Base-by-base conservation (phyloP, 2,888 invertebrate species). In the Pristionchus maxplancki region DNA sequence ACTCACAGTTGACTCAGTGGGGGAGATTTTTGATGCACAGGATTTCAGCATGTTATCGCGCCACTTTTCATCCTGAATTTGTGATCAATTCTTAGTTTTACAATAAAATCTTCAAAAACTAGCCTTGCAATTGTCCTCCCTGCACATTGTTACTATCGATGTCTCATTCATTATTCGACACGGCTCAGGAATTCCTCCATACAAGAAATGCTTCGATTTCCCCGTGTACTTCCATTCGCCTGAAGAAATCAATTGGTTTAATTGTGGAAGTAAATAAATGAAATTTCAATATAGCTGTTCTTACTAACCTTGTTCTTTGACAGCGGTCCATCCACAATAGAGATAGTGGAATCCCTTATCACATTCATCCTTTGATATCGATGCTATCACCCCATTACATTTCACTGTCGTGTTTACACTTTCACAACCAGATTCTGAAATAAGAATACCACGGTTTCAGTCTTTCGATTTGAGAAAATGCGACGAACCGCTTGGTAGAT, bases 271-370 rank as follows among this genome's bases (percentile, higher is more conserved):
- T 9, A 34, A 34, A 28, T 20, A 24, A 31, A 67, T 67, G 67
- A 28, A 40, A n/a, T n/a, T n/a, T n/a, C n/a, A n/a, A n/a, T n/a
- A n/a, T n/a, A n/a, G n/a, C n/a, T n/a, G n/a, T n/a, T n/a, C n/a
- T n/a, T n/a, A n/a, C 78, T n/a, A 8, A 78, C 78, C 78, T 9
- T 44, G 24, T 48, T 78, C 78, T 28, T n/a, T 78, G 17, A 44
- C 48, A 48, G 78, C 78, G 1, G 78, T 44, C 40, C 44, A 48
- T 28, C 78, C 78, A 78, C 78, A 78, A 78, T 78, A 78, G n/a
- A 78, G 78, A 78, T 78, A 78, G 78, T 78, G 78, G 78, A 78
- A 78, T 78, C 78, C 78, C 78, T 48, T 78, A 5, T 78, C 44
- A 78, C 78, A 78, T 48, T 78, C 78, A 9, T 78, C 78, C 17